Evolutionary conservation across 2,888 invertebrate genomes (phyloP).

Genomic region (Linnaemya tessellans): DNA sequence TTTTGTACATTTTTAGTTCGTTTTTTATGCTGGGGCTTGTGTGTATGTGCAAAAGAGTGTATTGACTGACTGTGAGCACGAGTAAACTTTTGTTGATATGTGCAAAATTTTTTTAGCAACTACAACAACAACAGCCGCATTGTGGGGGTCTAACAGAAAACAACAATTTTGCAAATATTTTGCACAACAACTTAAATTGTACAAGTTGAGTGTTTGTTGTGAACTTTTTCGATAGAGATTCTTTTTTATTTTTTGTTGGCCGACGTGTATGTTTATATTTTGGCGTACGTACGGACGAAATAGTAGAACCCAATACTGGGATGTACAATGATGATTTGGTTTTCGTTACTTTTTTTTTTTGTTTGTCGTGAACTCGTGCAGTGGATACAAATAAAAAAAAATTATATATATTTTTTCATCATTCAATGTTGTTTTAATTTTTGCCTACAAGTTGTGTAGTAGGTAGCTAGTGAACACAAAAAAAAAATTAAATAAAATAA

Average conservation of each 20-base stretch:
- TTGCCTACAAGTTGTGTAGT: constrained; percentile 14
- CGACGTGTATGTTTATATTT: constrained; percentile 57
- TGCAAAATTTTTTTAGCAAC: constrained; percentile 32
- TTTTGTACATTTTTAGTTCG: constrained; percentile 7
- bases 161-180: constrained; percentile 64
- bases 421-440: constrained; percentile 31
- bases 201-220: constrained; percentile 74
- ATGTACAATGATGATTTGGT: constrained; percentile 33
- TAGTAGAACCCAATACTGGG: constrained; percentile 29
- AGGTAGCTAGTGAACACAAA: neutral
- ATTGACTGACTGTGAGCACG: constrained; percentile 27
- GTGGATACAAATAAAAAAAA: constrained; percentile 30
- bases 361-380: constrained; percentile 60
- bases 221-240: constrained; percentile 75
- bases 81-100: constrained; percentile 54
- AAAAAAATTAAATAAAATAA: neutral
- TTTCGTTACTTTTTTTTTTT: constrained; percentile 2
- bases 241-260: constrained; percentile 46
- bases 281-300: constrained; percentile 60
- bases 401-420: neutral
- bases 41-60: neutral
- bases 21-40: neutral
- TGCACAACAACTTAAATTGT: constrained; percentile 65
- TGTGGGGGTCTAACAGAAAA: constrained; percentile 32
- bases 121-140: constrained; percentile 25